Conservation (phyloP, 2,888 invertebrate genomes). For the Zaprionus lineosus region DNA sequence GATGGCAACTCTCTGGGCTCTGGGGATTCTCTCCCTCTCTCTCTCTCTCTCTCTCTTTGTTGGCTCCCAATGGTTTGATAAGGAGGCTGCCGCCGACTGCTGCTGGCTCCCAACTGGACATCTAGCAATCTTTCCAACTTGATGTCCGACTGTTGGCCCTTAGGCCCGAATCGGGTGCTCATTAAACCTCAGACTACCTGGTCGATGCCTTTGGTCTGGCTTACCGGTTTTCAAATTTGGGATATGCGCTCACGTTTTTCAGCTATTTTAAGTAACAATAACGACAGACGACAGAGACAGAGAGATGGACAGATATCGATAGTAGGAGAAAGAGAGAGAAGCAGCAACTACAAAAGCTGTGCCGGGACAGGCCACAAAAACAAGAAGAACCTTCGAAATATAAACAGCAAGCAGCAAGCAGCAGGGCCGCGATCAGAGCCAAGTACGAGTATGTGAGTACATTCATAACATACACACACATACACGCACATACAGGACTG, state of each 20-base stretch:
- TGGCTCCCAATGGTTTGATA: background rate
- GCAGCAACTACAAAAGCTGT: constrained; percentile 59
- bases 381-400: constrained; percentile 52
- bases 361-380: constrained; percentile 46
- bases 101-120: constrained; percentile 33
- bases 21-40: no score
- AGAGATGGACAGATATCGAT: constrained; percentile 1
- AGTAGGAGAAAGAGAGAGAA: constrained; percentile 4
- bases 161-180: constrained; percentile 47
- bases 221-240: constrained; percentile 79
- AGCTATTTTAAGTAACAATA: constrained; percentile 77
- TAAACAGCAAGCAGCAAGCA: constrained; percentile 49
- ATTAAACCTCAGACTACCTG: constrained; percentile 45
- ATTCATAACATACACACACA: constrained; percentile 58
- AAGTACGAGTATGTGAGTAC: constrained; percentile 68
- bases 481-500: constrained; percentile 28
- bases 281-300: constrained; percentile 28
- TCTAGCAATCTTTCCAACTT: constrained; percentile 4
- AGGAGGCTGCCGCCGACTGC: no score
- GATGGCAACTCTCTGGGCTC: no score
- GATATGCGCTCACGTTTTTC: constrained; percentile 72
- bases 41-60: no score
- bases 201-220: constrained; percentile 56
- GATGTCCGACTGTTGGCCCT: constrained; percentile 35
- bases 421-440: constrained; percentile 29